Evolutionary conservation across 2,797 vertebrate genomes (phyloP).

Genomic region (Myripristis murdjan): DNA sequence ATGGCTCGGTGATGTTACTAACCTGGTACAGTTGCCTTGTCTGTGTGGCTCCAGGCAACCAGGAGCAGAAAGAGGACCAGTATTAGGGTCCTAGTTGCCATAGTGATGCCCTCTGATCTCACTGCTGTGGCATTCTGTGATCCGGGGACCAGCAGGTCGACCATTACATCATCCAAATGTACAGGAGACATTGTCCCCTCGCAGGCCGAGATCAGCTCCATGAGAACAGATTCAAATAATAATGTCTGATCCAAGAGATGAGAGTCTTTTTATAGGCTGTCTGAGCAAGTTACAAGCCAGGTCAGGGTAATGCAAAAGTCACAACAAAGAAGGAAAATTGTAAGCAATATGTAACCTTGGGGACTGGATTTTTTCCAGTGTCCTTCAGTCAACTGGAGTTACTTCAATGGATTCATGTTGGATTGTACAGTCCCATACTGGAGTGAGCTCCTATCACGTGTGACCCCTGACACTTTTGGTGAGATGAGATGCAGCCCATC

Average conservation of each 20-base stretch:
- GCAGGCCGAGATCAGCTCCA: conserved; percentile 73
- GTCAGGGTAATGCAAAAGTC: conserved; percentile 86
- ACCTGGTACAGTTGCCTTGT: conserved; percentile 90
- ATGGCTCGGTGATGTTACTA: conserved; percentile 31
- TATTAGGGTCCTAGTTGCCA: conserved; percentile 84
- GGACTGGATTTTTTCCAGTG: conserved; percentile 53
- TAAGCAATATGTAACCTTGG: conserved; percentile 80
- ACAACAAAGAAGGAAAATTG: conserved; percentile 81
- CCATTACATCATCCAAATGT: conserved; percentile 60
- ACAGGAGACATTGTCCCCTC: conserved; percentile 61
- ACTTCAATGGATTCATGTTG: conserved; percentile 62
- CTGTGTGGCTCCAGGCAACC: conserved; percentile 84
- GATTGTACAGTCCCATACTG: conserved; percentile 35
- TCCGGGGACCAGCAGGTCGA: conserved; percentile 74
- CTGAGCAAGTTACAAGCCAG: conserved; percentile 68
- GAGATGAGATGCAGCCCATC: conserved; percentile 43
- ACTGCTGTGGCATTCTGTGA: conserved; percentile 82
- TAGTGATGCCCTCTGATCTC: conserved; percentile 64
- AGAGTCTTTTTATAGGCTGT: conserved; percentile 82
- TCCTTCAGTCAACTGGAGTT: conserved; percentile 71
- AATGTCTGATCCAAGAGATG: background rate
- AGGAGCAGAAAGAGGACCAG: conserved; percentile 88
- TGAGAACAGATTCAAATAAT: conserved; percentile 14
- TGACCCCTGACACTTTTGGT: conserved; percentile 63
- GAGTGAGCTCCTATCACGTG: conserved; percentile 9